Evolutionary conservation across 2,888 invertebrate species (phyloP), one percentile per base, ranked within the genome.

Genomic region (Thereva unica): DNA sequence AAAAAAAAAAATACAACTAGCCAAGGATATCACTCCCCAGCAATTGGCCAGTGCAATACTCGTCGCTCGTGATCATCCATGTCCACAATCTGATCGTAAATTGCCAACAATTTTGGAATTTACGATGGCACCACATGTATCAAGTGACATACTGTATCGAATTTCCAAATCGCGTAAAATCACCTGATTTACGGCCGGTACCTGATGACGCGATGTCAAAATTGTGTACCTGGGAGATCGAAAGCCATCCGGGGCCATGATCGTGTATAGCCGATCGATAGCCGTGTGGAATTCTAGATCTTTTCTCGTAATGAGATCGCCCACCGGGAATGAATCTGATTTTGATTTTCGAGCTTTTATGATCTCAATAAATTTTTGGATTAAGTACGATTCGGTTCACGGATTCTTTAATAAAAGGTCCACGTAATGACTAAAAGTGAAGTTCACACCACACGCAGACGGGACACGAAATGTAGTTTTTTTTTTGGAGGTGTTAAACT

Each of bases 111-210:
- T 59, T 59, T 59, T 49, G 37, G 41, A 47, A 59, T 59, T 59
- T 59, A 59, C 59, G 59, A 59, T 59, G 59, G 59, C 59, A 59
- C 59, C 10, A 8, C 37, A 7, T 37, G 37, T 59, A 59, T 59
- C 59, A 59, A 23, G 49, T 59, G 59, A 59, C 59, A 59, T 37
- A 59, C 38, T 59, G 59, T 34, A 59, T 59, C 59, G 59, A 59
- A 59, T 59, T 59, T 47, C 57, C 37, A 59, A 59, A 59, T 59
- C 59, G 59, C 59, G 59, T 59, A 59, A 59, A 59, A 59, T 59
- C 59, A 59, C 45, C 40, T 59, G 59, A 59, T 59, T 59, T 59
- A 59, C 49, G 49, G 10, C 9, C 38, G 35, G 9, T 37, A 59
- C 59, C 12, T 38, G 59, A 38, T 59, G 59, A 59, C 59, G 59